These are phyloP conservation scores for Ia io DNA, from an alignment of 2,113 vertebrate species.

Conservation along the genomic window DNA sequence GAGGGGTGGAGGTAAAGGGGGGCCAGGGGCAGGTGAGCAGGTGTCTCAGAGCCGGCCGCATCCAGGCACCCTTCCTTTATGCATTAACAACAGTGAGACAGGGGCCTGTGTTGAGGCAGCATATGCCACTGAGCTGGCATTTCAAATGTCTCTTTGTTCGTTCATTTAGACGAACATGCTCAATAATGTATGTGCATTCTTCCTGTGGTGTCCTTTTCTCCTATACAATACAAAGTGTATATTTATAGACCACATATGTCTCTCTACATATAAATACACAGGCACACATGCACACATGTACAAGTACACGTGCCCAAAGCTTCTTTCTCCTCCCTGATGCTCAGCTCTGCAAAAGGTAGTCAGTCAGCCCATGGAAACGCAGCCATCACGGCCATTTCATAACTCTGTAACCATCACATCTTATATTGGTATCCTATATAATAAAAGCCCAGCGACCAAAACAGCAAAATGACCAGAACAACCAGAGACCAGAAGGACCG, in stretches of 20 bases:
- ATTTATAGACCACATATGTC: neutral
- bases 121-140: neutral
- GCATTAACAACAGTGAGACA: neutral
- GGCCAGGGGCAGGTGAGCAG: neutral
- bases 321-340: neutral
- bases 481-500: too few relatives aligned
- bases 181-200: neutral
- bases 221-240: neutral
- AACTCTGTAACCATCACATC: accelerated
- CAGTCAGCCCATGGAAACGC: neutral
- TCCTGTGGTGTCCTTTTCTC: neutral
- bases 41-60: accelerated
- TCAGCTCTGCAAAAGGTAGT: neutral
- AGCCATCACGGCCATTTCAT: too few relatives aligned
- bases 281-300: neutral
- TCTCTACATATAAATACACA: neutral
- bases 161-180: neutral
- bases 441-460: too few relatives aligned
- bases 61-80: neutral
- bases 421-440: too few relatives aligned
- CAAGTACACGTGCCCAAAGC: neutral
- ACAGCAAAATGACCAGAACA: too few relatives aligned
- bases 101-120: neutral
- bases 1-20: accelerated
- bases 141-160: neutral